phyloP scores from a whole-genome alignment of 2,113 vertebrate genomes.

The Sceloporus undulatus region DNA sequence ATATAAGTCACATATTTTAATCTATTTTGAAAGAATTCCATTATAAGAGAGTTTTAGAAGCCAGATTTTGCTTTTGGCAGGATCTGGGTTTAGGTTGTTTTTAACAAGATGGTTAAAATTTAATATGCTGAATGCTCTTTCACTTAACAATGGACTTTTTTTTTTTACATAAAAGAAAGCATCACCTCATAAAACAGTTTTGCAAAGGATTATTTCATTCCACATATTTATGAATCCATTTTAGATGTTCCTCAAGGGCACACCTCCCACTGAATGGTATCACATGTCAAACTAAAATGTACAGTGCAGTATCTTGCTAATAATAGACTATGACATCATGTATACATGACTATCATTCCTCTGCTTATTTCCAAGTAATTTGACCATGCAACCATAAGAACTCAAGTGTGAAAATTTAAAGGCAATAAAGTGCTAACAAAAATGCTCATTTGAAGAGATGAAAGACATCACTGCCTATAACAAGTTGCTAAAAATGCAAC shows the following conservation, averaged over 20 bases:
- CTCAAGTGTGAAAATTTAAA: neutral
- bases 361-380: neutral
- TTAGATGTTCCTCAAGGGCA: slow-evolving; percentile 10
- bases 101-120: neutral
- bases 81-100: slow-evolving; percentile 9
- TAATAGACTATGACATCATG: neutral
- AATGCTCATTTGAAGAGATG: fast-evolving
- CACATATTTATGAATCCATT: slow-evolving; percentile 3
- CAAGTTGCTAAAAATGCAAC: neutral
- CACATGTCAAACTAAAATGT: neutral
- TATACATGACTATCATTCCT: neutral
- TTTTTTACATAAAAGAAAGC: no score
- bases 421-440: neutral
- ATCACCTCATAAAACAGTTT: neutral
- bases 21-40: fast-evolving
- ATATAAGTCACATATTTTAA: neutral
- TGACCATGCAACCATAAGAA: neutral
- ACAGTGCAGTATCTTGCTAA: neutral
- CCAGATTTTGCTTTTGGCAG: neutral
- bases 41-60: neutral
- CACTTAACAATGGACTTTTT: neutral
- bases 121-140: fast-evolving
- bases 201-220: slow-evolving; percentile 17
- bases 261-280: fast-evolving
- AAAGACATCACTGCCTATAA: neutral